Evolutionary conservation across 2,888 invertebrate genomes (phyloP).

Genomic region (Lycia hirtaria): DNA sequence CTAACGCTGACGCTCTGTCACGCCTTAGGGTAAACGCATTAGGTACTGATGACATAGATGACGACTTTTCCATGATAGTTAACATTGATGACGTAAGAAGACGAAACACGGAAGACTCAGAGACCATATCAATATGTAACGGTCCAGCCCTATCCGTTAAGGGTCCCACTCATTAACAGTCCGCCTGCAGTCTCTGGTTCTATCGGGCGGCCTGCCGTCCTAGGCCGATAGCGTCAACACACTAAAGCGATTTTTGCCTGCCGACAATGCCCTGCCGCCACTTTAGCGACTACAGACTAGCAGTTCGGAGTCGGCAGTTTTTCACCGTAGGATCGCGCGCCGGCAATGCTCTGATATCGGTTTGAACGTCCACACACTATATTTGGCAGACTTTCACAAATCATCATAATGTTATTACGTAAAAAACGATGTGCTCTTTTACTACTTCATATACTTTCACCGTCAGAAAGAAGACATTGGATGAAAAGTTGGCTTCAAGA

Average conservation of each 20-base stretch:
- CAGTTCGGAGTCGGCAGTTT: constrained; percentile 17
- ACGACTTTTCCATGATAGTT: no score
- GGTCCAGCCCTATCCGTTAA: no score
- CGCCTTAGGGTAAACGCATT: no score
- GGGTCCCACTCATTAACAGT: no score
- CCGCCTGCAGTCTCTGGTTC: neutral
- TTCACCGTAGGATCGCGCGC: neutral
- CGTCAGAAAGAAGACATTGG: constrained; percentile 21
- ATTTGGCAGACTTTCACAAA: neutral
- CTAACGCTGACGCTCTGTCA: no score
- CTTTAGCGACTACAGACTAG: constrained; percentile 16
- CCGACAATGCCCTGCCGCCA: constrained; percentile 5
- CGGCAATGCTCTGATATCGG: constrained; percentile 5
- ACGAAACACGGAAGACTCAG: no score
- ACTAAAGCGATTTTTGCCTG: constrained; percentile 17
- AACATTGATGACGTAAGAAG: no score
- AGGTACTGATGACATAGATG: no score
- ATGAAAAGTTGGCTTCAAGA: constrained; percentile 18
- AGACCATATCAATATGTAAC: no score
- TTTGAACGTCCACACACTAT: neutral
- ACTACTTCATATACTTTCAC: constrained; percentile 12
- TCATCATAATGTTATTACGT: constrained; percentile 7
- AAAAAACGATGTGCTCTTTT: constrained; percentile 22
- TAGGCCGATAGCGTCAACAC: neutral
- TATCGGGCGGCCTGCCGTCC: no score